These are phyloP conservation scores for Peromyscus leucopus DNA, from an alignment of 2,113 vertebrate species.

Conservation along the genomic window DNA sequence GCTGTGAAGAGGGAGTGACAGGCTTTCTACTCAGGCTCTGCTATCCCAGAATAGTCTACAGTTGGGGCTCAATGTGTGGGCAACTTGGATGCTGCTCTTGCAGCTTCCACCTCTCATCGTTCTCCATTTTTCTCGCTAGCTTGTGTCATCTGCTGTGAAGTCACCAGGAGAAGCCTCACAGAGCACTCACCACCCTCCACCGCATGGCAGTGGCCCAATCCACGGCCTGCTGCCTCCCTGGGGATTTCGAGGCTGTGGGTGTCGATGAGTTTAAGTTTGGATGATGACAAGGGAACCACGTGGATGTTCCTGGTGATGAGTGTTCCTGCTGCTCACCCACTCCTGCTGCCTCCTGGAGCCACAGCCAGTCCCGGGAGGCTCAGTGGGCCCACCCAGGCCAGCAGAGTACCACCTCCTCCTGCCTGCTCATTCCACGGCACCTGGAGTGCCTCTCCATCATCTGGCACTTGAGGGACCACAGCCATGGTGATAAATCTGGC, in stretches of 20 bases:
- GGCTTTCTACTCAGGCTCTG: not conserved
- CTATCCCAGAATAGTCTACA: not conserved
- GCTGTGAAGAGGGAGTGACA: not conserved
- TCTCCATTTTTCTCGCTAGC: not conserved
- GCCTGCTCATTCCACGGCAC: constrained; percentile 51
- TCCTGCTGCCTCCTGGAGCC: constrained; percentile 31
- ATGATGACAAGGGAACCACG: constrained; percentile 10
- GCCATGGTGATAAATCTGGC: constrained; percentile 34
- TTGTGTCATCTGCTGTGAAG: not conserved
- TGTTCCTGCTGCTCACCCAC: not conserved
- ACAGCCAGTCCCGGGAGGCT: not conserved
- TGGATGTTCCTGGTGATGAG: constrained; percentile 33
- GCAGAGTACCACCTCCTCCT: constrained; percentile 38
- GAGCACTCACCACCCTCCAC: not conserved
- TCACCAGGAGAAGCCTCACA: not conserved
- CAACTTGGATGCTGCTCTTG: not conserved
- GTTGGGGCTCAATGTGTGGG: not conserved
- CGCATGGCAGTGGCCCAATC: not conserved
- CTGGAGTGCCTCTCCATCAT: constrained; percentile 74
- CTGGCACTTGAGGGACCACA: constrained; percentile 49
- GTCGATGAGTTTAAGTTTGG: constrained; percentile 40
- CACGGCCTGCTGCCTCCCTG: constrained; percentile 20
- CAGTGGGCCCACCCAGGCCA: rapidly evolving
- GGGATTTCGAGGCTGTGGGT: constrained; percentile 44
- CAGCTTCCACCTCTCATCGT: not conserved